Evolutionary conservation across 1,140 invertebrate genomes (phyloP).

Genomic region (Hylaeus volcanicus): DNA sequence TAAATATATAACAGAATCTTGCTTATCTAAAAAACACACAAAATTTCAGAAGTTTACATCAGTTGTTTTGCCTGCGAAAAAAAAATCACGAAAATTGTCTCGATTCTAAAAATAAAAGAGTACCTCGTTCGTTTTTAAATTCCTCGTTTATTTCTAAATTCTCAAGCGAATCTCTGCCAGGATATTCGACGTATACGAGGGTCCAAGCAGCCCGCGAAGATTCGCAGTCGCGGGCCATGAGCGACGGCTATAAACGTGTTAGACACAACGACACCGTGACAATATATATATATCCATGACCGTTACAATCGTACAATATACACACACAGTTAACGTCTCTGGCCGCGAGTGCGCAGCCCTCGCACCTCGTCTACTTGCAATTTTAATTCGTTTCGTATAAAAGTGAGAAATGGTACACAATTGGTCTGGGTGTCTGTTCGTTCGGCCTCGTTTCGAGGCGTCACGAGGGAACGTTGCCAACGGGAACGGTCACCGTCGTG

Average conservation of each 20-base stretch:
- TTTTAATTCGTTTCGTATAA: constrained; percentile 65
- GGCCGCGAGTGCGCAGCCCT: constrained; percentile 41
- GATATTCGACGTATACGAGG: not conserved
- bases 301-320: constrained; percentile 46
- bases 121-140: too few species aligned
- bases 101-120: too few species aligned
- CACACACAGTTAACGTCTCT: constrained; percentile 54
- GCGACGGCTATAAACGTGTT: constrained; percentile 53
- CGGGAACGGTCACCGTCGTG: not conserved
- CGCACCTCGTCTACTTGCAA: not conserved
- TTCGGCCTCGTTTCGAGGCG: constrained; percentile 43
- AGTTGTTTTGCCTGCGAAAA: too few species aligned
- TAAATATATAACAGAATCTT: too few species aligned
- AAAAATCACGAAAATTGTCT: too few species aligned
- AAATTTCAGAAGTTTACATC: too few species aligned
- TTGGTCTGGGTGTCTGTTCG: constrained; percentile 60
- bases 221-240: not conserved
- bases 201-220: not conserved
- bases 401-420: constrained; percentile 71
- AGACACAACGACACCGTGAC: constrained; percentile 41
- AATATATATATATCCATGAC: constrained; percentile 47
- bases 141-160: too few species aligned
- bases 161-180: not conserved
- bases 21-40: too few species aligned
- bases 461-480: not conserved